A percentile compares a stretch with the other conserved stretches of the same genome.
These are phyloP conservation scores for Bufo gargarizans DNA, from an alignment of 2,113 vertebrate species.

Conservation along the genomic window DNA sequence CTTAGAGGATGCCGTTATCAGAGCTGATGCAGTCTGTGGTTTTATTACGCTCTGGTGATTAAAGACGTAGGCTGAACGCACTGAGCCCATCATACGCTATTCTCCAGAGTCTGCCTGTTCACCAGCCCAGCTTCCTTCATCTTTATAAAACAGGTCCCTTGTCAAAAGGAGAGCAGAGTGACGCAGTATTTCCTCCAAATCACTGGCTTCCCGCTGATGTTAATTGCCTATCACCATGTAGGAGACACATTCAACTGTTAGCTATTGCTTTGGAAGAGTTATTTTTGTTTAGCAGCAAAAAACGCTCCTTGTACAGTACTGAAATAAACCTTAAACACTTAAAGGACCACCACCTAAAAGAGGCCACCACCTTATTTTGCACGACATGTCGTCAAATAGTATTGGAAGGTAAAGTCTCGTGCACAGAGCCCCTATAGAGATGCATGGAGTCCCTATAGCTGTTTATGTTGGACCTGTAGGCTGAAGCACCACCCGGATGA, in stretches of 20 bases:
- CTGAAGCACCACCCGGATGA: too few species aligned
- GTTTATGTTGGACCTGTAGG: too few species aligned
- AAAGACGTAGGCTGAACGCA: slow-evolving; percentile 6
- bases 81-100: background rate
- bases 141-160: slow-evolving; percentile 31
- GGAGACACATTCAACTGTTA: slow-evolving; percentile 47
- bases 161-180: background rate
- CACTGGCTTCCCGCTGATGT: slow-evolving; percentile 43
- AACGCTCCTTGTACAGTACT: background rate
- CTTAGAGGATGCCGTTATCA: background rate
- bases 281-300: slow-evolving; percentile 39
- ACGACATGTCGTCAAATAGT: too few species aligned
- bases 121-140: background rate
- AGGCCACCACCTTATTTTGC: background rate
- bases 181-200: slow-evolving; percentile 38
- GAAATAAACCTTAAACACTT: slow-evolving; percentile 1
- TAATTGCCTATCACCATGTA: slow-evolving; percentile 50
- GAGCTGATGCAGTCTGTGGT: background rate
- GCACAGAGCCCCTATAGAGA: too few species aligned
- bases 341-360: background rate
- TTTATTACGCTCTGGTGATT: slow-evolving; percentile 13
- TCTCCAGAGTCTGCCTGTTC: background rate
- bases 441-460: too few species aligned
- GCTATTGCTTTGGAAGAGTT: slow-evolving; percentile 42
- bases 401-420: too few species aligned